Evolutionary conservation across 2,797 vertebrate genomes (phyloP), one percentile per base, ranked within the genome.

Genomic region (Eleutherodactylus coqui): DNA sequence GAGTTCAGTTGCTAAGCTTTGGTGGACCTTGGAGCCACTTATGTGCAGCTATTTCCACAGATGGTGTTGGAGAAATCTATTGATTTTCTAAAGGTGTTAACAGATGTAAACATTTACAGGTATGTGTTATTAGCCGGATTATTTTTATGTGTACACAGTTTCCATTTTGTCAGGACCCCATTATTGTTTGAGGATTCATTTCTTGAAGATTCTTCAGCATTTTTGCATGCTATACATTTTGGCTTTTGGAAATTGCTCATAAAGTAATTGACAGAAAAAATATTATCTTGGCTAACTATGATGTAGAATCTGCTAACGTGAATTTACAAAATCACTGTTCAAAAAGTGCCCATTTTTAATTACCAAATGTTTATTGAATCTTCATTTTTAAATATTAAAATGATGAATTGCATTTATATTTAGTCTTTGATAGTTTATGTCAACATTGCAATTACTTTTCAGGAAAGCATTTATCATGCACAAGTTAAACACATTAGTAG

Each of bases 221-320:
- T 81, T 64, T 32, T 7, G 27, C 34, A 79, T 62, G 13, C 47
- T 19, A 43, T 62, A 43, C 4, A 9, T 62, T 79, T 79, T 79
- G 45, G 62, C 72, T 51, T 84, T 76, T 21, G 58, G 85, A 77
- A 87, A 17, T 79, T 78, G 72, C 43, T 87, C 75, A 9, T 45
- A n/a, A n/a, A n/a, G n/a, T n/a, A 3, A 38, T 27, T 79, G 83
- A 75, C 69, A 62, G 82, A 82, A 90, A n/a, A 72, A 8, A 1
- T 14, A 24, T 13, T 77, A 81, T 53, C 5, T 86, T 55, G 3
- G 24, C 58, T 58, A 6, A 86, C 89, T 88, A 17, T 70, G 0
- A 70, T 60, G 80, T 86, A 87, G 3, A 72, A 84, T n/a, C 43
- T 89, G 62, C 4, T 75, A 88, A 89, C 75, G 58, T 38, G 36